Conservation (phyloP, 2,113 vertebrate genomes). For the Podarcis raffonei region DNA sequence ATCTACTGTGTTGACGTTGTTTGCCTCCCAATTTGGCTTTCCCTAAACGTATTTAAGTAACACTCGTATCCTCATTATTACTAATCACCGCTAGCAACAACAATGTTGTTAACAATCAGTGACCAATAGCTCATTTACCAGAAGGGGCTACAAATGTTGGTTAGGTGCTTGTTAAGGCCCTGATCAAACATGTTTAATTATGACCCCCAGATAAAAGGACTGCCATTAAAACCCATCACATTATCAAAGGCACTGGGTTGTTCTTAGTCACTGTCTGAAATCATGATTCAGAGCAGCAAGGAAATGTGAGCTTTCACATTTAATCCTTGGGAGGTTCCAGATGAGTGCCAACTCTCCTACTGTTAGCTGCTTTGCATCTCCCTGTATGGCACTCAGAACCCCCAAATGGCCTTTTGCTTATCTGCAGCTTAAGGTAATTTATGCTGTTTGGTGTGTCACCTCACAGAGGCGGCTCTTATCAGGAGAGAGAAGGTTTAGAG, state of each 20-base stretch:
- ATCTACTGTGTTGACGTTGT: background rate
- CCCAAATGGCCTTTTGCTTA: constrained; percentile 76
- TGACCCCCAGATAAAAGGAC: constrained; percentile 77
- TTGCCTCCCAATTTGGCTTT: background rate
- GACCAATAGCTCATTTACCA: constrained; percentile 40
- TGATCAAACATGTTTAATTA: constrained; percentile 81
- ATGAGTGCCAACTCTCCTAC: constrained; percentile 67
- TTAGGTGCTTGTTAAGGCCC: constrained; percentile 71
- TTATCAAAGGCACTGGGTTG: constrained; percentile 76
- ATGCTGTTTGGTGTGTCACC: constrained; percentile 76
- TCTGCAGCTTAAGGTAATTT: constrained; percentile 80
- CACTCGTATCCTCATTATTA: constrained; percentile 42
- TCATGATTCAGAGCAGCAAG: constrained; percentile 69
- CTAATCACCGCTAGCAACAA: constrained; percentile 49
- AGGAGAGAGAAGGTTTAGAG: constrained; percentile 69
- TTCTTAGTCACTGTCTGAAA: constrained; percentile 72
- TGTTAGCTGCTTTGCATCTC: constrained; percentile 73
- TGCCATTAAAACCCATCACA: constrained; percentile 77
- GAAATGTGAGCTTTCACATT: constrained; percentile 69
- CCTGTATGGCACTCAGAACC: constrained; percentile 72
- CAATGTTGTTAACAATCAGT: constrained; percentile 70
- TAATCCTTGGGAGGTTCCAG: constrained; percentile 78
- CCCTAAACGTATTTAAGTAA: constrained; percentile 50
- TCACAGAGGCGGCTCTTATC: constrained; percentile 73
- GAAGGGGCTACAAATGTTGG: constrained; percentile 58